phyloP scores from a whole-genome alignment of 2,888 invertebrate species.

The Seira ritae region DNA sequence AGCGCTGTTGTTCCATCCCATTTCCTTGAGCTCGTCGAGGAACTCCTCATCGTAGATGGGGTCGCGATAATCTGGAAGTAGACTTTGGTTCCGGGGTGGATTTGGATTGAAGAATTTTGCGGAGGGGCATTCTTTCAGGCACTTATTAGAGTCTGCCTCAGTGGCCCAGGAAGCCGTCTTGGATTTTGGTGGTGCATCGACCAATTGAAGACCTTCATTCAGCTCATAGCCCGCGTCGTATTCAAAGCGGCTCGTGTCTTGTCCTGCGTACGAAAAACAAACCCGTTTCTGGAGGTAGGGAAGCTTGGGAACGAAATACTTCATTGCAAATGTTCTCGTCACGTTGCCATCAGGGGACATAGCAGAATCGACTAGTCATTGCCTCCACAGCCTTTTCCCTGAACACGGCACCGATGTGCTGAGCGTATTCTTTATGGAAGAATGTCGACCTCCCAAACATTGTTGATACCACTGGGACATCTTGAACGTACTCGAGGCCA shows the following conservation, averaged over 20 bases:
- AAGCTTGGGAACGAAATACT: conserved; percentile 53
- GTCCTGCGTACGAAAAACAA: conserved; percentile 40
- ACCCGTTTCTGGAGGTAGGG: conserved; percentile 38
- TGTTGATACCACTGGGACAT: conserved; percentile 35
- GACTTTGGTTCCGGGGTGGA: conserved; percentile 13
- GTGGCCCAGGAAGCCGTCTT: too few relatives aligned
- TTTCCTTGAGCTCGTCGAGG: conserved; percentile 33
- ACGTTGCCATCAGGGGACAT: conserved; percentile 30
- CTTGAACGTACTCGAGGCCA: conserved; percentile 62
- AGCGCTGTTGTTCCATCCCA: conserved; percentile 16
- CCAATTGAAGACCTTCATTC: conserved; percentile 26
- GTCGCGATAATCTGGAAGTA: conserved; percentile 51
- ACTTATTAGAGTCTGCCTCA: conserved; percentile 23
- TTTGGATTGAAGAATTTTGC: neutral
- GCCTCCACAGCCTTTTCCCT: conserved; percentile 43
- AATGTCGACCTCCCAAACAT: conserved; percentile 36
- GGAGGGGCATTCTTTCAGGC: conserved; percentile 30
- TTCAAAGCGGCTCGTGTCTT: conserved; percentile 14
- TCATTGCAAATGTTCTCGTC: conserved; percentile 39
- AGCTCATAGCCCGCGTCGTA: conserved; percentile 50
- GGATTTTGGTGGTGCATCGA: conserved; percentile 16
- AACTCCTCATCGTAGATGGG: conserved; percentile 52
- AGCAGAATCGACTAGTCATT: conserved; percentile 40
- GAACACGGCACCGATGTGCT: conserved; percentile 56
- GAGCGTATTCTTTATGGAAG: conserved; percentile 47